phyloP scores from a whole-genome alignment of 2,888 invertebrate genomes.

The Nysson spinosus region DNA sequence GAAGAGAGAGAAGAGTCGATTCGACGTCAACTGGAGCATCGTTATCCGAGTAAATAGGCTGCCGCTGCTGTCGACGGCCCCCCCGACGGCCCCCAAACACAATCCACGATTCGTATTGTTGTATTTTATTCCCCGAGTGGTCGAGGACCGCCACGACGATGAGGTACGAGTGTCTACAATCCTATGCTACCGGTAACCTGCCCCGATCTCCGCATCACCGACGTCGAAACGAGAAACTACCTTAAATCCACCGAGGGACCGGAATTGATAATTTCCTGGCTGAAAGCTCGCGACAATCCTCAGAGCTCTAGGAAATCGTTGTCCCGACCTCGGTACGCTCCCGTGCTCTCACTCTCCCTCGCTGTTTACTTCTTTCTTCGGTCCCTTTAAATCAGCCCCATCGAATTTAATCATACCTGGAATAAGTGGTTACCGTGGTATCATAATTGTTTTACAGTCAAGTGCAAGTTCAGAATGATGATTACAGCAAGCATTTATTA shows the following conservation, averaged over 20 bases:
- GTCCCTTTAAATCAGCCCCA: too few relatives aligned
- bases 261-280: constrained; percentile 51
- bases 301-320: constrained; percentile 26
- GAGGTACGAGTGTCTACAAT: constrained; percentile 41
- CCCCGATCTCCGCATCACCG: constrained; percentile 42
- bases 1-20: constrained; percentile 53
- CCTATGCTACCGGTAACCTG: constrained; percentile 41
- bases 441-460: too few relatives aligned
- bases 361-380: neutral
- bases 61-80: constrained; percentile 60
- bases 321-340: constrained; percentile 12
- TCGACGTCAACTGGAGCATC: constrained; percentile 70
- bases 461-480: neutral
- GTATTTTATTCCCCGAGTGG: constrained; percentile 64
- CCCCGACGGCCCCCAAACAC: constrained; percentile 65
- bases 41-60: constrained; percentile 74
- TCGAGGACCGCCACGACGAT: constrained; percentile 42
- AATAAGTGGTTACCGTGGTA: too few relatives aligned
- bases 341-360: constrained; percentile 2
- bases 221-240: constrained; percentile 44
- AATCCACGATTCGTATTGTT: constrained; percentile 69
- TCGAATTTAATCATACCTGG: too few relatives aligned
- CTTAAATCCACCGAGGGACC: constrained; percentile 42
- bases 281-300: constrained; percentile 34
- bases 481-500: too few relatives aligned